Percentiles rank a stretch among this genome's conserved stretches.
These are phyloP conservation scores for Catocala sponsa DNA, from an alignment of 2,888 invertebrate genomes.

Conservation along the genomic window DNA sequence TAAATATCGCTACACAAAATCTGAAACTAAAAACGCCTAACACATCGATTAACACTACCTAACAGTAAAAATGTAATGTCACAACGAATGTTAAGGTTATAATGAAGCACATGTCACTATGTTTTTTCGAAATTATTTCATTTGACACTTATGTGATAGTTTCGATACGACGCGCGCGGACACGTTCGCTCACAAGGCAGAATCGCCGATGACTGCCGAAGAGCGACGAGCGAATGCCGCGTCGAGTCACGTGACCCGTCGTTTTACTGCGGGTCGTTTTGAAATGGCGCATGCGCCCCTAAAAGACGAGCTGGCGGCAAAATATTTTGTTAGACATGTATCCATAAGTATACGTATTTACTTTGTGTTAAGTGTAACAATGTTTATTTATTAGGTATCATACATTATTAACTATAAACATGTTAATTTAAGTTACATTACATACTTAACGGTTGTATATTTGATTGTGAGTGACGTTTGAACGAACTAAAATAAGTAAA, in stretches of 20 bases:
- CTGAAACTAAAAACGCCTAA: slow-evolving; percentile 61
- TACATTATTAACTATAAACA: too few species aligned
- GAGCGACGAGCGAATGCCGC: slow-evolving; percentile 86
- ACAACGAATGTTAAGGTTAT: slow-evolving; percentile 68
- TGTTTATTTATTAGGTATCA: too few species aligned
- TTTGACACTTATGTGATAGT: slow-evolving; percentile 81
- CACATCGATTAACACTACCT: slow-evolving; percentile 55
- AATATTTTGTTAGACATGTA: slow-evolving; percentile 55
- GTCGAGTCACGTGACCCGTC: slow-evolving; percentile 88
- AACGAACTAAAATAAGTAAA: too few species aligned
- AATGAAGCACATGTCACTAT: slow-evolving; percentile 75
- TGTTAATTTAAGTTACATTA: too few species aligned
- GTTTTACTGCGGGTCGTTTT: slow-evolving; percentile 88
- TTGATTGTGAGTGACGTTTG: too few species aligned
- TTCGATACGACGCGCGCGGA: slow-evolving; percentile 61
- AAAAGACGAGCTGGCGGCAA: slow-evolving; percentile 73
- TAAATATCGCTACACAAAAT: slow-evolving; percentile 77
- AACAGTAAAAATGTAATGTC: slow-evolving; percentile 59
- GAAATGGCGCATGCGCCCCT: slow-evolving; percentile 80
- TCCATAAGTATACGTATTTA: slow-evolving; percentile 8
- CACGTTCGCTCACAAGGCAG: slow-evolving; percentile 67
- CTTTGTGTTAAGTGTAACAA: slow-evolving; percentile 1
- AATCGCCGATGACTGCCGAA: slow-evolving; percentile 83
- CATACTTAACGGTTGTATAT: too few species aligned
- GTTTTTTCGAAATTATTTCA: slow-evolving; percentile 78